Conservation (phyloP, 1,140 invertebrate species). For the Platorchestia sp. region DNA sequence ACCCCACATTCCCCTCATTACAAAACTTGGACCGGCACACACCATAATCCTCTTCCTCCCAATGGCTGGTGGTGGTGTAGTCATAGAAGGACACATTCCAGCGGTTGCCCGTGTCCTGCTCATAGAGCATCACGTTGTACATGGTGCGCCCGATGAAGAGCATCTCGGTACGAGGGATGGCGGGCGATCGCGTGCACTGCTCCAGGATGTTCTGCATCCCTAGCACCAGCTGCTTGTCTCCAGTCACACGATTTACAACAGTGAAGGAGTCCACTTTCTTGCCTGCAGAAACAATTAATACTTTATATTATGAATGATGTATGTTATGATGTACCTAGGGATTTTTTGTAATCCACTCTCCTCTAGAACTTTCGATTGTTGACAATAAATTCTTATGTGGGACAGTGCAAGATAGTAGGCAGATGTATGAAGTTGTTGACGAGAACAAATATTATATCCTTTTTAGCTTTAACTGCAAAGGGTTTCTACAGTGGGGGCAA, state of each 20-base stretch:
- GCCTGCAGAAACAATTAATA: conserved; percentile 69
- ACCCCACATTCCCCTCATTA: conserved; percentile 32
- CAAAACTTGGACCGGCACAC: conserved; percentile 69
- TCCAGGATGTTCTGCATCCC: conserved; percentile 78
- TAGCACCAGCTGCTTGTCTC: conserved; percentile 84
- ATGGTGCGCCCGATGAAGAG: conserved; percentile 66
- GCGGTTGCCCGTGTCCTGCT: conserved; percentile 61
- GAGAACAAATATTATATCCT: too few relatives aligned
- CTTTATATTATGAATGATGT: too few relatives aligned
- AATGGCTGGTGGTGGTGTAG: conserved; percentile 84
- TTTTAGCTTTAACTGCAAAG: too few relatives aligned
- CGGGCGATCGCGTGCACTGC: conserved; percentile 68
- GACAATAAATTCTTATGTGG: too few relatives aligned
- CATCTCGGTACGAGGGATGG: conserved; percentile 55
- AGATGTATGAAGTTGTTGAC: too few relatives aligned
- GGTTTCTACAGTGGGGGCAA: too few relatives aligned
- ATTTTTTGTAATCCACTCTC: too few relatives aligned
- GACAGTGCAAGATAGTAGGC: too few relatives aligned
- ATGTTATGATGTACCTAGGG: too few relatives aligned
- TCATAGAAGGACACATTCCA: conserved; percentile 75
- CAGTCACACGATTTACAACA: conserved; percentile 90
- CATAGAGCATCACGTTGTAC: conserved; percentile 66
- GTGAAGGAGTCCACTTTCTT: conserved; percentile 97
- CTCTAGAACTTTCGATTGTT: too few relatives aligned
- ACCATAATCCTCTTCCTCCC: conserved; percentile 88